phyloP scores from a whole-genome alignment of 2,888 invertebrate genomes.

The Drosophila birchii region DNA sequence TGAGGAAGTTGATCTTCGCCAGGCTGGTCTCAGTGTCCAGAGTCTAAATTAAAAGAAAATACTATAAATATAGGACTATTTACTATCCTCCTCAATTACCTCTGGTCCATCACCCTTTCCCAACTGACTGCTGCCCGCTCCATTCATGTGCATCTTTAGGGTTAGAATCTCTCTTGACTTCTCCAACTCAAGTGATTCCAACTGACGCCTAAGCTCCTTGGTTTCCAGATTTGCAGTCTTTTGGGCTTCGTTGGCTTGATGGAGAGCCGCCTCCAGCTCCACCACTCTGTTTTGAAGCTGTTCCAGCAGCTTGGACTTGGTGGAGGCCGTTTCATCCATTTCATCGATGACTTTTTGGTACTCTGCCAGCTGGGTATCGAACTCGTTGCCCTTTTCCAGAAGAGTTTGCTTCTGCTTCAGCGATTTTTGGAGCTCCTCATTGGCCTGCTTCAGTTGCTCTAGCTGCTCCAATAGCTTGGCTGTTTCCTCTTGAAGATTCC shows the following conservation, averaged over 20 bases:
- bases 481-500: constrained; percentile 24
- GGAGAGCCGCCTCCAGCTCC: constrained; percentile 60
- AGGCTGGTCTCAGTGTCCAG: constrained; percentile 85
- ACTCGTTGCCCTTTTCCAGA: constrained; percentile 59
- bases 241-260: constrained; percentile 49
- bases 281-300: constrained; percentile 57
- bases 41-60: constrained; percentile 13
- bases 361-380: constrained; percentile 65
- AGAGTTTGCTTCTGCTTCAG: constrained; percentile 50
- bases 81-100: not conserved
- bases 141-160: constrained; percentile 58
- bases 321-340: constrained; percentile 71
- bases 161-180: constrained; percentile 72
- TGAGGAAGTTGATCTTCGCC: constrained; percentile 94
- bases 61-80: no score
- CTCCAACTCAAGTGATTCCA: constrained; percentile 69
- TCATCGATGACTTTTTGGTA: constrained; percentile 79
- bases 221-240: constrained; percentile 56
- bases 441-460: constrained; percentile 53
- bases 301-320: constrained; percentile 54
- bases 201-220: constrained; percentile 57
- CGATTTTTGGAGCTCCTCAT: constrained; percentile 46
- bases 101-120: constrained; percentile 25
- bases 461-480: constrained; percentile 57
- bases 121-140: not conserved